Evolutionary conservation across 2,113 vertebrate species (phyloP).

Genomic region (Grammomys surdaster): DNA sequence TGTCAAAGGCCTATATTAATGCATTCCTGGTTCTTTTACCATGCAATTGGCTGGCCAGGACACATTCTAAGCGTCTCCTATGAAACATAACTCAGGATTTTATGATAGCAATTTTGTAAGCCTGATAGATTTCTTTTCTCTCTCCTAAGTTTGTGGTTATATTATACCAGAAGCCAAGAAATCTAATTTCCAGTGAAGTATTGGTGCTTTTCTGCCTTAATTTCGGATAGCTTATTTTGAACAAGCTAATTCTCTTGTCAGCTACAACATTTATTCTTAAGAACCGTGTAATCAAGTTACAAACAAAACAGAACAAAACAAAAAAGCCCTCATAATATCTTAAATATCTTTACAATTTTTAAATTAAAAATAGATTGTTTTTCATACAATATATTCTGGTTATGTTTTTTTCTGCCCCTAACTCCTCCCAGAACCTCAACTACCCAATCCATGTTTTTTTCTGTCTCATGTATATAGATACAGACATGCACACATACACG

Average conservation of each 20-base stretch:
- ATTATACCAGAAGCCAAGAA: conserved; percentile 30
- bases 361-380: not conserved
- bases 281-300: not conserved
- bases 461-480: not conserved
- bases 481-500: not conserved
- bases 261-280: not conserved
- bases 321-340: not conserved
- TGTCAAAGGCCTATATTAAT: not conserved
- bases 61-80: not conserved
- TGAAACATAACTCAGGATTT: conserved; percentile 27
- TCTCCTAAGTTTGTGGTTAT: conserved; percentile 46
- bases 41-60: not conserved
- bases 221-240: not conserved
- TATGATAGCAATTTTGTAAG: not conserved
- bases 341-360: not conserved
- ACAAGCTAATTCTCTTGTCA: conserved; percentile 36
- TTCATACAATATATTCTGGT: not conserved
- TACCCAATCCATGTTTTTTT: not conserved
- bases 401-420: not conserved
- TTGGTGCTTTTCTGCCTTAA: conserved; percentile 16
- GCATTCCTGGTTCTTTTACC: conserved; percentile 15
- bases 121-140: not conserved
- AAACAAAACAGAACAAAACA: not conserved
- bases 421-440: not conserved
- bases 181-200: conserved; percentile 8